Percentiles rank a stretch among this genome's conserved stretches.
Conservation (phyloP, 2,113 vertebrate species). For the Sturnira hondurensis region DNA sequence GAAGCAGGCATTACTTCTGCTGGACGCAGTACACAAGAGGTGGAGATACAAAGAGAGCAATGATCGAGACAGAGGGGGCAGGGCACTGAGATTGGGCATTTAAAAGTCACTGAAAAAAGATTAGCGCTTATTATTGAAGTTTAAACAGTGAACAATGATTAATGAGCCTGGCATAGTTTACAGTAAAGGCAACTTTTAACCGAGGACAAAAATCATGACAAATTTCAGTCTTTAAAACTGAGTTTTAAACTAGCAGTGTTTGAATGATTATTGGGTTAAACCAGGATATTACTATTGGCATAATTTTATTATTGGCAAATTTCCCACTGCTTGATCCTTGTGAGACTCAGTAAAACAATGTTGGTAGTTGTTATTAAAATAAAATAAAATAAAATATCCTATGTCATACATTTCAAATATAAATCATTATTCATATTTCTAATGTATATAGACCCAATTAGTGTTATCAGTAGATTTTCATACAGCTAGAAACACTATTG, state of each 20-base stretch:
- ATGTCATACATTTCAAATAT: background rate
- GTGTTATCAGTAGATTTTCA: background rate
- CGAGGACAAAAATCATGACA: background rate
- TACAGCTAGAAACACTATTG: background rate
- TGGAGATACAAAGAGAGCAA: background rate
- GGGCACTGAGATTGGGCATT: background rate
- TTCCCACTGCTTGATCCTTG: background rate
- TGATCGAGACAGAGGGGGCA: background rate
- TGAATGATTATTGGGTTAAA: background rate
- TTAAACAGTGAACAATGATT: background rate
- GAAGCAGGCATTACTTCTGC: too few species aligned
- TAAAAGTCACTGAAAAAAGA: background rate
- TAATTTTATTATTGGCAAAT: background rate
- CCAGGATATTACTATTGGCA: background rate
- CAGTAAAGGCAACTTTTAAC: background rate
- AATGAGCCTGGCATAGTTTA: background rate
- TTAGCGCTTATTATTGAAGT: background rate
- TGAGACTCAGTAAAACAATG: background rate
- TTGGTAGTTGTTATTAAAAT: background rate
- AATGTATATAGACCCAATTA: background rate
- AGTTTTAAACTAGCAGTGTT: background rate
- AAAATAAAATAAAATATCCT: too few species aligned
- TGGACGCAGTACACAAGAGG: too few species aligned
- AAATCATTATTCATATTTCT: background rate
- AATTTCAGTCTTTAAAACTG: background rate